Base-by-base conservation (phyloP, 2,797 vertebrate species). In the Decapterus maruadsi region DNA sequence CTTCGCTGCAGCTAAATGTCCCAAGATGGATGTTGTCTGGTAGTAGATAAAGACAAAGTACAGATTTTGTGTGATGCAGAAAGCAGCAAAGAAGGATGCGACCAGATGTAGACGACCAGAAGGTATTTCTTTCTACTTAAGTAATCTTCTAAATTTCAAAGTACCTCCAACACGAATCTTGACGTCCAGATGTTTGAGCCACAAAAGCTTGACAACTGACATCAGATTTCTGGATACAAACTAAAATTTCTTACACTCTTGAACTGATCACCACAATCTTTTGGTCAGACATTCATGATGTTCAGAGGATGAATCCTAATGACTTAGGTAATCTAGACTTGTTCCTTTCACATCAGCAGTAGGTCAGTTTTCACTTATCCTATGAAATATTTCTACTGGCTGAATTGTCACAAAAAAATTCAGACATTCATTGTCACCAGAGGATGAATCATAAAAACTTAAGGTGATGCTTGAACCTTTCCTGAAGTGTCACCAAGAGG, bases 11-110 rank as follows among this genome's bases (percentile, higher is more conserved):
- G 34, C 36, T 53, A 29, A 42, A 57, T 51, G n/a, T 76, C 68
- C 51, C 36, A 29, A 54, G 66, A 63, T 46, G 38, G 38, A 80
- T 78, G 59, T 3, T 58, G 34, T 74, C 63, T 76, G 60, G 58
- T 17, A 31, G 20, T 16, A 8, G 8, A 66, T 31, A 20, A 38
- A 83, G 54, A 68, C 60, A 1, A 84, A 64, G 42, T 43, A 51
- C 45, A 77, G 68, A 51, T 57, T 54, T 29, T 36, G 31, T 17
- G 14, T 0, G 3, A 72, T 56, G n/a, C 31, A 34, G 20, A 58
- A 59, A 71, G 68, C 43, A 57, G 43, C 3, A 13, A 50, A 12
- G 34, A 8, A 34, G 1, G 22, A 45, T 6, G 22, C 48, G 42
- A 50, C 40, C 68, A 20, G 66, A 26, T 0, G 5, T 53, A 22